These are phyloP conservation scores for Ips nitidus DNA, from an alignment of 1,140 invertebrate species.

Conservation along the genomic window DNA sequence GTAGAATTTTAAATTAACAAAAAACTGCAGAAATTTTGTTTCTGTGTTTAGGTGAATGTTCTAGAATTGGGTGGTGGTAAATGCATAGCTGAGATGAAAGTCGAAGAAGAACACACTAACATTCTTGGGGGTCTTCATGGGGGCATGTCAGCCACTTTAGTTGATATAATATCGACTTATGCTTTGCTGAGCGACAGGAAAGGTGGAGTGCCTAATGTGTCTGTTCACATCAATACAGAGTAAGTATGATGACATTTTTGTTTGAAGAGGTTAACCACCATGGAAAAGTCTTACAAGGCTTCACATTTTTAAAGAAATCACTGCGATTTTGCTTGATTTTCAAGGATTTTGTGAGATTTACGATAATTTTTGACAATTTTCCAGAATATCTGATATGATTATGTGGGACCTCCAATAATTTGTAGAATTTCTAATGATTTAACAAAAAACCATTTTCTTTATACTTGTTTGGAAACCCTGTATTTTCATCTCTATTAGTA, in stretches of 20 bases:
- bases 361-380: no score
- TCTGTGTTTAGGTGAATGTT: slow-evolving; percentile 18
- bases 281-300: neutral
- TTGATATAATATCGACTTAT: slow-evolving; percentile 82
- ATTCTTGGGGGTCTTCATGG: slow-evolving; percentile 76
- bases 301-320: neutral
- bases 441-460: no score
- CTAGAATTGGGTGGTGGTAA: slow-evolving; percentile 59
- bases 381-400: no score
- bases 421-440: no score
- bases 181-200: slow-evolving; percentile 70
- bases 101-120: slow-evolving; percentile 78
- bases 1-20: neutral
- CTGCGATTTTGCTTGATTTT: no score
- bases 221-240: slow-evolving; percentile 73
- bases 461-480: no score
- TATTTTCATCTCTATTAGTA: no score
- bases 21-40: neutral
- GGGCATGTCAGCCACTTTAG: slow-evolving; percentile 77
- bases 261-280: neutral
- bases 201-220: slow-evolving; percentile 63
- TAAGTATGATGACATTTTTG: slow-evolving; percentile 13
- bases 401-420: no score
- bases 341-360: no score
- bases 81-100: slow-evolving; percentile 74